Conservation (phyloP, 2,888 invertebrate species). For the Phania funesta region DNA sequence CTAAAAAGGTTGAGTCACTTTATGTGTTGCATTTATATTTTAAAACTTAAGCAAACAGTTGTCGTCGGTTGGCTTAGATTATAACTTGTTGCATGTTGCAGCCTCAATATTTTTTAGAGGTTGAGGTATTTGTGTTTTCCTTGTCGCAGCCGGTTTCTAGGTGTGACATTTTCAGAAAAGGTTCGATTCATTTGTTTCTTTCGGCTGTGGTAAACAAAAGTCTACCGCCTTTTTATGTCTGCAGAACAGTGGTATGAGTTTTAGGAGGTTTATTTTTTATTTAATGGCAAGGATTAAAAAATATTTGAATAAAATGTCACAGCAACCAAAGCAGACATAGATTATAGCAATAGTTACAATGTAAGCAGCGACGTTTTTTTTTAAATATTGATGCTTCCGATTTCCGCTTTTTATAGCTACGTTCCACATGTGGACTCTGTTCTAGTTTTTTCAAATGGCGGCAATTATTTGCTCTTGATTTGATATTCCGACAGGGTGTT, state of each 20-base stretch:
- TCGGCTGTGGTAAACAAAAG: conserved; percentile 4
- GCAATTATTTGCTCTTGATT: no score
- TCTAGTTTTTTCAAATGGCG: no score
- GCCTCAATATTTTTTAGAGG: conserved; percentile 31
- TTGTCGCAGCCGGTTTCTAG: conserved; percentile 38
- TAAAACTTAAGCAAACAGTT: conserved; percentile 53
- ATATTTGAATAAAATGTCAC: no score
- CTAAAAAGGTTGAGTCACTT: conserved; percentile 54
- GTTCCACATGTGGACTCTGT: no score
- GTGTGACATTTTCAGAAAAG: conserved; percentile 60
- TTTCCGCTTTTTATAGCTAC: no score
- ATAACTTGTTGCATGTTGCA: conserved; percentile 60
- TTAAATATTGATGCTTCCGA: no score
- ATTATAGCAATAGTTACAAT: no score
- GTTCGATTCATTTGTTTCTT: neutral
- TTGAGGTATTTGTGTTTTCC: conserved; percentile 27
- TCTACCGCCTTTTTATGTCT: neutral
- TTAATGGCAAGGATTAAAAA: no score
- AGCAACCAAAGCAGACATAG: no score
- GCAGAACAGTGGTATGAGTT: neutral
- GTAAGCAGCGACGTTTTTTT: no score
- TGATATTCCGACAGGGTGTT: no score
- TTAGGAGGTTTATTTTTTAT: no score
- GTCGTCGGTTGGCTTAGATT: conserved; percentile 59
- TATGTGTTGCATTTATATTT: conserved; percentile 31